Evolutionary conservation across 2,888 invertebrate species (phyloP).

Genomic region (Hirtodrosophila duncani): DNA sequence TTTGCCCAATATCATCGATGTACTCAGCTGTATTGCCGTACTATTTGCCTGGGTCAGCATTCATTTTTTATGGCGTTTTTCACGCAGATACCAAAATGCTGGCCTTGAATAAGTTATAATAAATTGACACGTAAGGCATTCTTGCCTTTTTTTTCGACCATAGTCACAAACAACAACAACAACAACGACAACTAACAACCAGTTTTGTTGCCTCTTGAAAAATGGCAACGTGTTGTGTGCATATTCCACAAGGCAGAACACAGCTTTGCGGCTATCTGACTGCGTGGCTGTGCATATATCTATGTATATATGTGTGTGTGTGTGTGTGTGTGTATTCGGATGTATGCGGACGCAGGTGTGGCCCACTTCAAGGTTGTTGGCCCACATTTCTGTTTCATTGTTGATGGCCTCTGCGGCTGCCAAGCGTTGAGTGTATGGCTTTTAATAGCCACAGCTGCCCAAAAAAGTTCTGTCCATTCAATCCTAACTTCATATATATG

Average conservation of each 20-base stretch:
- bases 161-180: conserved; percentile 53
- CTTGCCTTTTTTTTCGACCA: conserved; percentile 17
- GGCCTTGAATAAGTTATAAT: conserved; percentile 71
- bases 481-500: no score
- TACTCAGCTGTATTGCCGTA: background rate
- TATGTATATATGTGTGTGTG: no score
- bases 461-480: conserved; percentile 4
- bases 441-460: conserved; percentile 23
- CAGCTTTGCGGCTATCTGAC: conserved; percentile 9
- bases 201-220: conserved; percentile 49
- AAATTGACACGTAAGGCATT: conserved; percentile 68
- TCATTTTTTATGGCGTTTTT: conserved; percentile 54
- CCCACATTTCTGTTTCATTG: conserved; percentile 1
- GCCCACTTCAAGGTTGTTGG: no score
- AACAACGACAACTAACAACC: conserved; percentile 5
- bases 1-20: conserved; percentile 4
- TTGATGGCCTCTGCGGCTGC: conserved; percentile 19
- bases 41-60: conserved; percentile 25
- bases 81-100: conserved; percentile 54
- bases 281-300: background rate
- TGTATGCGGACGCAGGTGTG: no score
- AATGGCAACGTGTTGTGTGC: conserved; percentile 37
- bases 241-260: conserved; percentile 54
- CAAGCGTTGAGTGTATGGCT: conserved; percentile 33
- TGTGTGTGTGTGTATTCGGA: no score